Evolutionary conservation across 2,888 invertebrate genomes (phyloP).

Genomic region (Oscheius sp.): DNA sequence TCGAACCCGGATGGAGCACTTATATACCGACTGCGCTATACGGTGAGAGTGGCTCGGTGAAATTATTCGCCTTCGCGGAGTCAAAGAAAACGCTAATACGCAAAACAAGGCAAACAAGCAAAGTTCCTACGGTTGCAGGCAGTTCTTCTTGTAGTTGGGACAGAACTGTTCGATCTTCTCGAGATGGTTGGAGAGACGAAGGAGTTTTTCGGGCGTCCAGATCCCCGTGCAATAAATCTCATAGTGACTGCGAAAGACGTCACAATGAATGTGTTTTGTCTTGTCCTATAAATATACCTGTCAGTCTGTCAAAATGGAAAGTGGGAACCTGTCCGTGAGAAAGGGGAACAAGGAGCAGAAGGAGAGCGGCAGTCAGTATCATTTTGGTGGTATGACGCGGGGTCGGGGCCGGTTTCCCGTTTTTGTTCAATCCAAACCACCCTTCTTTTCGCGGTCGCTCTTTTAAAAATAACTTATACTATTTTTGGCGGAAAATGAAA

Average conservation of each 20-base stretch:
- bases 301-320: too few species aligned
- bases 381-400: too few species aligned
- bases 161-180: conserved; percentile 49
- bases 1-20: neutral
- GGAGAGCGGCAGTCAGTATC: neutral
- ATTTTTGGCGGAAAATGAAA: conserved; percentile 2
- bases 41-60: neutral
- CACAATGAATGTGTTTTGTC: conserved; percentile 9
- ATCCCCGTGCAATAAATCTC: conserved; percentile 50
- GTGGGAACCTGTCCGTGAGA: conserved; percentile 9
- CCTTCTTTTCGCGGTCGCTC: too few species aligned
- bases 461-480: too few species aligned
- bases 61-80: neutral
- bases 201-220: conserved; percentile 48
- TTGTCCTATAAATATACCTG: neutral
- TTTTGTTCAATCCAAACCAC: too few species aligned
- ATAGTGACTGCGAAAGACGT: conserved; percentile 38
- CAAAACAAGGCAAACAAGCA: neutral
- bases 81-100: too few species aligned
- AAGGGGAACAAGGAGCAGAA: conserved; percentile 15
- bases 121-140: conserved; percentile 26
- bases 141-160: conserved; percentile 43
- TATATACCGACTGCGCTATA: too few species aligned
- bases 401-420: too few species aligned
- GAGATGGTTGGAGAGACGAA: conserved; percentile 34